Base-by-base conservation (phyloP, 1,140 invertebrate species). In the Drosophila punjabiensis region DNA sequence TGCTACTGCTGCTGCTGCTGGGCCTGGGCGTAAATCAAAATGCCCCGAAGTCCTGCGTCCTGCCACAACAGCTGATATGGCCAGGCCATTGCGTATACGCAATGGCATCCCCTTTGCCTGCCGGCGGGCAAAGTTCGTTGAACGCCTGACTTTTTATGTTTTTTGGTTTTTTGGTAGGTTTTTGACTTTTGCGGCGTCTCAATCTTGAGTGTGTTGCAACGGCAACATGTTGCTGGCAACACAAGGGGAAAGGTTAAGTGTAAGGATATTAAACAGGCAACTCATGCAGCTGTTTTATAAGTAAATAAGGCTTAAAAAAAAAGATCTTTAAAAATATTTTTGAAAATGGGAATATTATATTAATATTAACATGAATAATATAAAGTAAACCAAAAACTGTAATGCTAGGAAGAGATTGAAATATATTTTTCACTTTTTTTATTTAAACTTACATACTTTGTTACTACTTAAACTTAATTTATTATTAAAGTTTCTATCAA, bases 41-140 rank as follows among this genome's bases (percentile, higher is more conserved):
- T 70, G 74, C 59, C 55, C 45, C 55, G 16, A 67, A 28, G 33
- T 62, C 63, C 37, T 52, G 47, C 13, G 45, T 56, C 35, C 55
- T 47, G 52, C 37, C 39, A 33, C 48, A 73, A 77, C 82, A 85
- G 82, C 82, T 85, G 82, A 85, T 80, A 76, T 73, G 45, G 78
- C 56, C 76, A 24, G 48, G 64, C 61, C 70, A 61, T 87, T 86
- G 83, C 83, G 83, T 87, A 86, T 87, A 87, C 83, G 83, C 83
- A 71, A 61, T 67, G 79, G 73, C 20, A 30, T 63, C 41, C 58
- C n/a, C 56, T 32, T 30, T 10, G 13, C 20, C 24, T 32, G 60
- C 43, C 52, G 35, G 30, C 67, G 47, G 53, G 30, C 60, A 75
- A 73, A 80, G 83, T 86, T 86, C 83, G 69, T 85, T 83, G 82